Evolutionary conservation across 2,797 vertebrate species (phyloP).

Genomic region (Aulostomus chinensis): DNA sequence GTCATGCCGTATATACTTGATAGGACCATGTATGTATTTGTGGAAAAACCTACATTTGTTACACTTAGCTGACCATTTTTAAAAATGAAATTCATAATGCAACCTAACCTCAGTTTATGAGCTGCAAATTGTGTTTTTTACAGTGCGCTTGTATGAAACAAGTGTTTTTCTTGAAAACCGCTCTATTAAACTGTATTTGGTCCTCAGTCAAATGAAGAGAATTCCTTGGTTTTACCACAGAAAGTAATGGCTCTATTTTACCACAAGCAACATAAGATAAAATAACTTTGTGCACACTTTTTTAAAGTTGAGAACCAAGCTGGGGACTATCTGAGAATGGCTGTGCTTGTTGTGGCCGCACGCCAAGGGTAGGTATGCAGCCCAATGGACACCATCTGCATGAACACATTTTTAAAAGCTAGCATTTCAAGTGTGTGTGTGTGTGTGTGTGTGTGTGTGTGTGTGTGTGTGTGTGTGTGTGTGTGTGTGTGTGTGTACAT

Average conservation of each 20-base stretch:
- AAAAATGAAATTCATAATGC: background rate
- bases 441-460: conserved; percentile 30
- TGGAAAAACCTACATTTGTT: too few relatives aligned
- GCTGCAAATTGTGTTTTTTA: conserved; percentile 27
- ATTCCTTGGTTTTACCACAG: conserved; percentile 59
- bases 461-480: conserved; percentile 20
- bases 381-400: conserved; percentile 85
- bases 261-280: conserved; percentile 70
- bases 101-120: conserved; percentile 29
- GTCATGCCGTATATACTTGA: too few relatives aligned
- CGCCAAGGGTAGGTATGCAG: conserved; percentile 82
- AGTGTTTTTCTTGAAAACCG: conserved; percentile 32
- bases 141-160: conserved; percentile 15
- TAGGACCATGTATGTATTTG: background rate
- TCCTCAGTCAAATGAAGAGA: conserved; percentile 60
- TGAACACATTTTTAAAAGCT: conserved; percentile 72
- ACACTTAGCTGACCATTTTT: too few relatives aligned
- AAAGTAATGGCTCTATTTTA: conserved; percentile 61
- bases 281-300: conserved; percentile 75
- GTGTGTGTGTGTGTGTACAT: conserved; percentile 42
- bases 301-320: conserved; percentile 76
- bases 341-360: conserved; percentile 80
- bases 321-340: conserved; percentile 78
- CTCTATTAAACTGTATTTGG: conserved; percentile 28
- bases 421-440: conserved; percentile 62